A percentile compares a stretch with the other conserved stretches of the same genome.
These are phyloP conservation scores for Drosophila malerkotliana DNA, from an alignment of 1,140 invertebrate species.

Conservation along the genomic window DNA sequence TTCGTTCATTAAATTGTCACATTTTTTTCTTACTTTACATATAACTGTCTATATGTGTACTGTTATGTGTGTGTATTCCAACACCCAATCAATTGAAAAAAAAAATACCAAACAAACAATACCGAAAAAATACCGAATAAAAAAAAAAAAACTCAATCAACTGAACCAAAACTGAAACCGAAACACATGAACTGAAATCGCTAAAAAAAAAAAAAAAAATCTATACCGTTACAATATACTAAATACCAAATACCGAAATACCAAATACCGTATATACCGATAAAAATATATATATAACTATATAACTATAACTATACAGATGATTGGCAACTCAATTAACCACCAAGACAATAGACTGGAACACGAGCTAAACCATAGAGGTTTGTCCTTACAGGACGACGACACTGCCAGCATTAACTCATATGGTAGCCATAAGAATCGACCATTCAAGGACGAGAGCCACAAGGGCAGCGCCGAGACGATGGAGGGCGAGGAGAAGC, in stretches of 20 bases:
- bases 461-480: slow-evolving; percentile 94
- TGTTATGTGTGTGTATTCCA: slow-evolving; percentile 77
- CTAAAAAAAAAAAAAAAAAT: slow-evolving; percentile 50
- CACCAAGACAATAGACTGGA: slow-evolving; percentile 90
- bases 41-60: slow-evolving; percentile 77
- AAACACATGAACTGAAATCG: slow-evolving; percentile 74
- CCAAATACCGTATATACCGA: slow-evolving; percentile 41
- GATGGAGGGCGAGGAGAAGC: slow-evolving; percentile 94
- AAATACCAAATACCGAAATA: too few species aligned
- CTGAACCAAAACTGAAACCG: slow-evolving; percentile 54
- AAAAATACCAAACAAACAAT: slow-evolving; percentile 49
- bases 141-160: slow-evolving; percentile 40
- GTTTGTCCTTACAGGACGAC: slow-evolving; percentile 87
- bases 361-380: slow-evolving; percentile 89
- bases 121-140: slow-evolving; percentile 28
- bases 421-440: slow-evolving; percentile 95
- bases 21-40: slow-evolving; percentile 64
- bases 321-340: slow-evolving; percentile 88
- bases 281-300: slow-evolving; percentile 59
- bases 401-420: slow-evolving; percentile 94
- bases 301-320: slow-evolving; percentile 75
- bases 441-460: slow-evolving; percentile 93
- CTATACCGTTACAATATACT: slow-evolving; percentile 25
- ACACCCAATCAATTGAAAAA: slow-evolving; percentile 66
- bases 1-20: slow-evolving; percentile 66